Base-by-base conservation (phyloP, 2,797 vertebrate genomes). In the Falco rusticolus region DNA sequence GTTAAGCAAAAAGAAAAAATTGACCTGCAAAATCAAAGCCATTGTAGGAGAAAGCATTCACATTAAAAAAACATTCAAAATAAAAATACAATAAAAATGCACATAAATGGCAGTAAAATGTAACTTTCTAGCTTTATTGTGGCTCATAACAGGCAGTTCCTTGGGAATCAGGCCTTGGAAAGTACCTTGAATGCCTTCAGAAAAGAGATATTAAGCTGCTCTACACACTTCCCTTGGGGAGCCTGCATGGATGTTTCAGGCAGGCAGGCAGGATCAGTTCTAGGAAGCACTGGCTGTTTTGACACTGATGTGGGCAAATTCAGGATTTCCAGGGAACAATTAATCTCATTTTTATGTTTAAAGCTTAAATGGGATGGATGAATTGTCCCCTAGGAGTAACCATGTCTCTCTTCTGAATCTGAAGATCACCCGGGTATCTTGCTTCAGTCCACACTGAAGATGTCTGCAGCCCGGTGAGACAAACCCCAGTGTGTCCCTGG, bases 1-100 rank as follows among this genome's bases (percentile, higher is more conserved):
- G 84, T 99, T 99, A 39, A 99, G 98, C 93, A 99, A 97, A 96
- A 99, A 99, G 98, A 99, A 99, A 87, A 99, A 98, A 91, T 99
- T 99, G 81, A 99, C 98, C 99, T 99, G 97, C 22, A 96, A 97
- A 89, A 80, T 20, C 39, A 95, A 88, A 93, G 24, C 4, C 43
- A 10, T 81, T 75, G 28, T 41, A 45, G 14, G 19, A 89, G 51
- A 91, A 94, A 87, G 26, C 26, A 76, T 57, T 87, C 33, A 65
- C 33, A 89, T 65, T 80, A 71, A 85, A 78, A 6, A 78, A 51
- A 45, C 2, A 12, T 56, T 76, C 43, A 64, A 85, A 77, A 51
- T 45, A 54, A 70, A 90, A 72, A 47, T 9, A 31, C 11, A 59
- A 25, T 69, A 34, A 34, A 34, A 34, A 34, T 34, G 5, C 5